phyloP scores from a whole-genome alignment of 1,140 invertebrate species.

The Agrilus planipennis region DNA sequence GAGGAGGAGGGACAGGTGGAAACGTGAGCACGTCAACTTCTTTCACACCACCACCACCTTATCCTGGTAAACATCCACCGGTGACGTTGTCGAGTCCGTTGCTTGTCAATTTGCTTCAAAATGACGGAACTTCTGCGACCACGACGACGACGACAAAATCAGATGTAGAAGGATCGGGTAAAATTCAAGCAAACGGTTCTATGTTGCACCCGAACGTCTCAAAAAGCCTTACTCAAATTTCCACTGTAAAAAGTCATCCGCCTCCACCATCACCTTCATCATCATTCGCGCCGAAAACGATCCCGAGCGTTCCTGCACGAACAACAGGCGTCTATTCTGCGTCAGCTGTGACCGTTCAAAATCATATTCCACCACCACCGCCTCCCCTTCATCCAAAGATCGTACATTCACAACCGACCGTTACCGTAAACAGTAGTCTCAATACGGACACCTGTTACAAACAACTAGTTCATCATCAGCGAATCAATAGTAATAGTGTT shows the following conservation, averaged over 20 bases:
- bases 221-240: neutral
- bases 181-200: too few relatives aligned
- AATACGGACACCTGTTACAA: too few relatives aligned
- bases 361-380: too few relatives aligned
- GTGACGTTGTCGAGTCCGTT: constrained; percentile 76
- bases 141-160: neutral
- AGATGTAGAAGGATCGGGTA: neutral
- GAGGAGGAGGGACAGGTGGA: constrained; percentile 5
- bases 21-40: constrained; percentile 16
- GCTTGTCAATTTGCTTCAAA: constrained; percentile 82
- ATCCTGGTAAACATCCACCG: constrained; percentile 37
- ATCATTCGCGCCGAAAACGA: constrained; percentile 1
- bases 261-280: neutral
- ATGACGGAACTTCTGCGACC: constrained; percentile 48
- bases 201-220: neutral
- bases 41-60: constrained; percentile 35
- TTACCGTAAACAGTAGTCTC: constrained; percentile 7
- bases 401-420: too few relatives aligned
- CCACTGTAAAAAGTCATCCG: neutral
- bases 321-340: neutral
- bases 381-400: too few relatives aligned
- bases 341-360: neutral
- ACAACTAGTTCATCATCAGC: too few relatives aligned
- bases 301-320: constrained; percentile 1
- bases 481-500: too few relatives aligned